Evolutionary conservation across 2,113 vertebrate genomes (phyloP).

Genomic region (Etheostoma spectabile): DNA sequence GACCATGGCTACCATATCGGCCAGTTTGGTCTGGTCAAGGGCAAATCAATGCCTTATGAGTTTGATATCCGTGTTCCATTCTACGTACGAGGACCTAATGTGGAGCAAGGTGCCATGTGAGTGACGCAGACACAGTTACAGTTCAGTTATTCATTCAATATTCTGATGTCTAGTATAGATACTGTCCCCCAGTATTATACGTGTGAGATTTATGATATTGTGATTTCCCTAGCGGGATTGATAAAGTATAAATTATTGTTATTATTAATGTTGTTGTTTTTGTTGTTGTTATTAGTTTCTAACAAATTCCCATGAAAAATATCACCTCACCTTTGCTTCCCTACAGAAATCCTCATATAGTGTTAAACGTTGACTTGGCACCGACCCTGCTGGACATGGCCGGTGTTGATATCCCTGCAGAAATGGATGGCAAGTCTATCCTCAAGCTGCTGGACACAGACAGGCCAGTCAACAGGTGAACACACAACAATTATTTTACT

Average conservation of each 20-base stretch:
- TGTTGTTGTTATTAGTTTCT: not conserved
- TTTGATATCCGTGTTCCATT: constrained; percentile 98
- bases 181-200: not conserved
- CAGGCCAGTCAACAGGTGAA: constrained; percentile 91
- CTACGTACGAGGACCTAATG: constrained; percentile 93
- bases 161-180: not conserved
- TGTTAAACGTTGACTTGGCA: constrained; percentile 95
- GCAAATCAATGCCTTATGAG: constrained; percentile 98
- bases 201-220: not conserved
- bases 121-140: constrained; percentile 55
- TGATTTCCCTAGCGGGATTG: no score
- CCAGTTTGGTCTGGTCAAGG: constrained; percentile 97
- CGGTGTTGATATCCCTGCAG: constrained; percentile 91
- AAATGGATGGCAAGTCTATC: constrained; percentile 98
- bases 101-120: constrained; percentile 94
- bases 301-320: not conserved
- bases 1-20: constrained; percentile 99
- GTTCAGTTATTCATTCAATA: not conserved
- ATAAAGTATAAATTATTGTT: no score
- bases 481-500: not conserved
- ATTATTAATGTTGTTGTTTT: no score
- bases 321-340: not conserved
- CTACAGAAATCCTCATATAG: constrained; percentile 92
- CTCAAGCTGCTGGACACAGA: constrained; percentile 94
- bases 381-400: constrained; percentile 97